Base-by-base conservation (phyloP, 2,888 invertebrate genomes). In the Gymnosoma rotundatum region DNA sequence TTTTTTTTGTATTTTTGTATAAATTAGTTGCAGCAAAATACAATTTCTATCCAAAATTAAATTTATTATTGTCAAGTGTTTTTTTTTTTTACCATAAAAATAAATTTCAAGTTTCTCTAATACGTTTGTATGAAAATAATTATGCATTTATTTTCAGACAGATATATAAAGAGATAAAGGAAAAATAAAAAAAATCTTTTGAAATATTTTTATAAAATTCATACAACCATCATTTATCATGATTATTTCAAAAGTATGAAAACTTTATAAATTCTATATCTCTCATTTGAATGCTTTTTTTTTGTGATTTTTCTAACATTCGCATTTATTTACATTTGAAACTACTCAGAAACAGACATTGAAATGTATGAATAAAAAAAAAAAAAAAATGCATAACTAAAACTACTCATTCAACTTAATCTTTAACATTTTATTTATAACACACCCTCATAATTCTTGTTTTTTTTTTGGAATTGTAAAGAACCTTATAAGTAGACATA, bases 161-260 rank as follows among this genome's bases (percentile, higher is more conserved):
- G 20, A 32, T 56, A 32, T 9, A 10, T 45, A 8, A 18, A 21
- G 20, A 32, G 4, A 58, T 8, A 48, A 18, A 21, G 38, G 9
- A 54, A n/a, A 32, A 4, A 42, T 8, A 32, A 14, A 14, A 18
- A 18, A 52, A 20, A 38, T 12, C 12, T 42, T 42, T 12, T 42
- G 32, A 32, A 20, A 32, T 4, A n/a, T 32, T 82, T 73, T 36
- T 58, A 54, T n/a, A 66, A 61, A 60, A 74, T 61, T 61, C 45
- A 70, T 42, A 18, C 60, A 42, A 56, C 36, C 38, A 70, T 78
- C 73, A 81, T 84, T 78, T 78, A 70, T 81, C 78, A 81, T 74
- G 69, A 84, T 81, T 74, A 81, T 81, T 52, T 78, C 32, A 74
- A 81, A 78, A 63, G 38, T 36, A 60, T 69, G 36, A 69, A 75